Conservation (phyloP, 2,888 invertebrate species). For the Drosophila kuntzei region DNA sequence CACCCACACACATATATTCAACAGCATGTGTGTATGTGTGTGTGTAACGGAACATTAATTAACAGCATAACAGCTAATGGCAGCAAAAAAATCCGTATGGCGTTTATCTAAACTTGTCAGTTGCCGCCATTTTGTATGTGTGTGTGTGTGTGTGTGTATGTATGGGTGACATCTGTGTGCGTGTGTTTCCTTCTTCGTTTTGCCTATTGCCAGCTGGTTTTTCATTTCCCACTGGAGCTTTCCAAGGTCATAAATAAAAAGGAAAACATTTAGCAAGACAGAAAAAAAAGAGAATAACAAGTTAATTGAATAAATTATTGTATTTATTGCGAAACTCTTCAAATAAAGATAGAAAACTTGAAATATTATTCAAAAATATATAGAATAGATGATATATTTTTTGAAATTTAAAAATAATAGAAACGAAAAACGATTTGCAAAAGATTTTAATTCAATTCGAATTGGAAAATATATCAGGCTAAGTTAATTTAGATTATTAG, state of each 20-base stretch:
- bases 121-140: conserved; percentile 42
- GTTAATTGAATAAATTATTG: conserved; percentile 25
- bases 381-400: no score
- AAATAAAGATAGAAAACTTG: no score
- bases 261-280: conserved; percentile 27
- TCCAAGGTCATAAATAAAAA: neutral
- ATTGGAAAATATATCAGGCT: no score
- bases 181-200: neutral
- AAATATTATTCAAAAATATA: no score
- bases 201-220: conserved; percentile 49
- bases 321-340: conserved; percentile 8
- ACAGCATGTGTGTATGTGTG: conserved; percentile 8
- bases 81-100: conserved; percentile 47
- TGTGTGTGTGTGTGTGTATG: conserved; percentile 4
- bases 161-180: conserved; percentile 1
- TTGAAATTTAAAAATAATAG: no score
- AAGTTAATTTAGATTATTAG: no score
- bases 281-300: neutral
- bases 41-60: conserved; percentile 69
- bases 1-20: neutral
- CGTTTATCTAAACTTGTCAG: conserved; percentile 68
- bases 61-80: conserved; percentile 55
- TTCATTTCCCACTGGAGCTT: conserved; percentile 35
- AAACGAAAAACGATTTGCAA: no score
- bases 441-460: no score